Conservation (phyloP, 37 sponge, comb jelly and placozoan species). For the Haliclona indistincta region DNA sequence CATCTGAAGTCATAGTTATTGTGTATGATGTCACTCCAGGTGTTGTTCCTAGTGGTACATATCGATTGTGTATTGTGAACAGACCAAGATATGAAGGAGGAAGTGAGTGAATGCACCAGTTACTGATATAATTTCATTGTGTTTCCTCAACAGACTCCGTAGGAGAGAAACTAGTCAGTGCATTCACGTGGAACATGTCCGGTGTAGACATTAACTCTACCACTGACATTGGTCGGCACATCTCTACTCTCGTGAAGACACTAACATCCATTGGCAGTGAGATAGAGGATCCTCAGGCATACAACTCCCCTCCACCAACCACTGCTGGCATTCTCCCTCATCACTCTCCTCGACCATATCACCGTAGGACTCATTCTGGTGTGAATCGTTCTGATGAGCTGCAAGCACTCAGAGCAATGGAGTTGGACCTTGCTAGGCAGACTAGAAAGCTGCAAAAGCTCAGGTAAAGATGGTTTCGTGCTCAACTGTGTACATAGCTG, state of each 20-base stretch:
- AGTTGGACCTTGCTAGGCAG: conserved; percentile 49
- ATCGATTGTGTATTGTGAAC: conserved; percentile 25
- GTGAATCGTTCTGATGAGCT: too few relatives aligned
- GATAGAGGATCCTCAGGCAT: conserved; percentile 6
- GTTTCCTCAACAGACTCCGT: too few relatives aligned
- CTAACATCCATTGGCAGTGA: conserved; percentile 64
- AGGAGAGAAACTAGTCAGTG: conserved; percentile 44
- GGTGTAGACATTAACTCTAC: conserved; percentile 72
- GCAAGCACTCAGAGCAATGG: conserved; percentile 16
- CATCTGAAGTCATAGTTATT: too few relatives aligned
- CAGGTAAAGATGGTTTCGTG: not conserved
- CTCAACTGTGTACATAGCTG: conserved; percentile 8
- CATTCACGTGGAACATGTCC: conserved; percentile 69
- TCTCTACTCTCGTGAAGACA: conserved; percentile 64
- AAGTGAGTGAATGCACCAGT: not conserved
- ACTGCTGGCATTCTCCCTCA: not conserved
- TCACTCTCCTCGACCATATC: not conserved
- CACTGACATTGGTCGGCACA: conserved; percentile 72
- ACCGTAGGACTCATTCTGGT: not conserved
- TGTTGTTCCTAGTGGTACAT: conserved; percentile 36
- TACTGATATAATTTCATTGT: too few relatives aligned
- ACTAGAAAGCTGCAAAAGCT: conserved; percentile 40
- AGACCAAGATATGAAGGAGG: not conserved
- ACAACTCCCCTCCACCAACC: not conserved
- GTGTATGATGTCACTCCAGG: too few relatives aligned